These are phyloP conservation scores for Pheosia tremula DNA, from an alignment of 2,888 invertebrate genomes.

Conservation along the genomic window DNA sequence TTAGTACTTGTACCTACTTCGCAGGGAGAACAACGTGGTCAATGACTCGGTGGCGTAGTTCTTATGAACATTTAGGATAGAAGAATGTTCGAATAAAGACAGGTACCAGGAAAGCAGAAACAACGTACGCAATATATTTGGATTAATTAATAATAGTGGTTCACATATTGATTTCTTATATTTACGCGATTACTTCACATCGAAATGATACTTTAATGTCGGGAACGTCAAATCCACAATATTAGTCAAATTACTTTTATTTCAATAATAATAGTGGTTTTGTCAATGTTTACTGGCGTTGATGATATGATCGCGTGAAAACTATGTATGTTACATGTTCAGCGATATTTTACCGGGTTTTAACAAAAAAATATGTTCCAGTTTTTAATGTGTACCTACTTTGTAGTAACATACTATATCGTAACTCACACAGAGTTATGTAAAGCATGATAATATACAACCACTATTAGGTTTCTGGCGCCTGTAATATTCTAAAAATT, in stretches of 20 bases:
- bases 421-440: no score
- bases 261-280: background rate
- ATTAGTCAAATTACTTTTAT: background rate
- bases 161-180: no score
- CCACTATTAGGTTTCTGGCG: no score
- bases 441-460: no score
- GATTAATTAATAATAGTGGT: background rate
- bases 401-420: no score
- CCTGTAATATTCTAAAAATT: no score
- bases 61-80: conserved; percentile 28
- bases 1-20: conserved; percentile 1
- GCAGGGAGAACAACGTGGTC: conserved; percentile 24
- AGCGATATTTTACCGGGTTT: no score
- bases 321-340: background rate
- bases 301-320: background rate
- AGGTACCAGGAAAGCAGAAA: conserved; percentile 8
- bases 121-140: background rate
- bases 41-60: conserved; percentile 25
- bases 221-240: no score
- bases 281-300: background rate
- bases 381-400: no score
- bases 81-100: conserved; percentile 29
- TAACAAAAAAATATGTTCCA: no score
- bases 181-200: no score
- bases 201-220: no score